Evolutionary conservation across 1,140 invertebrate species (phyloP).

Genomic region (Ceratosolen solmsi): DNA sequence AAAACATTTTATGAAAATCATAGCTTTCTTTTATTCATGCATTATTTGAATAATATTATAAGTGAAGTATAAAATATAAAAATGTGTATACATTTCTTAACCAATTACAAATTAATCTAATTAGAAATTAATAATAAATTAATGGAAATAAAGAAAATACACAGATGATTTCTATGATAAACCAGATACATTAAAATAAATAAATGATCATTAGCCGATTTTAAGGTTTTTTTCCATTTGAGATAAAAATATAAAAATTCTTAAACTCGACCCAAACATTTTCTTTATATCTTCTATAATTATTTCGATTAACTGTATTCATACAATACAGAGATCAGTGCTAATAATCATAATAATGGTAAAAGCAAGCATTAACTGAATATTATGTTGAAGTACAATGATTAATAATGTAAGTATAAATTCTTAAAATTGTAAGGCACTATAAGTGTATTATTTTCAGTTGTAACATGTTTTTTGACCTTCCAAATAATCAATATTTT

Average conservation of each 20-base stretch:
- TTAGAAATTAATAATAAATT: background rate
- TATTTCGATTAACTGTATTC: background rate
- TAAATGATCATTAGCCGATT: background rate
- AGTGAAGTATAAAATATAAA: too few species aligned
- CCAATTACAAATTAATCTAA: too few species aligned
- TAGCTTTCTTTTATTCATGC: too few species aligned
- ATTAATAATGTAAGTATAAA: background rate
- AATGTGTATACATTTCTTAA: too few species aligned
- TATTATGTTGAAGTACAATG: background rate
- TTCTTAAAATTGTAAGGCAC: background rate
- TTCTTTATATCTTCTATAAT: background rate
- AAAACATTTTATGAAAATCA: too few species aligned
- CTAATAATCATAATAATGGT: constrained; percentile 6
- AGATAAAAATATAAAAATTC: background rate
- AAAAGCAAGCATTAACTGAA: background rate
- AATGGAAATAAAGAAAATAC: background rate
- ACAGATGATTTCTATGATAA: background rate
- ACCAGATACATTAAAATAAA: background rate
- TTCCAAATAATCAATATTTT: background rate
- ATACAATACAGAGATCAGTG: background rate
- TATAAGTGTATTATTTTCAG: background rate
- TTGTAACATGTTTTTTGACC: background rate
- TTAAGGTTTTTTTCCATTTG: background rate
- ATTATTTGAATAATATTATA: too few species aligned
- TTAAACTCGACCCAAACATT: background rate